Conservation (phyloP, 2,113 vertebrate genomes). For the Festucalex cinctus region DNA sequence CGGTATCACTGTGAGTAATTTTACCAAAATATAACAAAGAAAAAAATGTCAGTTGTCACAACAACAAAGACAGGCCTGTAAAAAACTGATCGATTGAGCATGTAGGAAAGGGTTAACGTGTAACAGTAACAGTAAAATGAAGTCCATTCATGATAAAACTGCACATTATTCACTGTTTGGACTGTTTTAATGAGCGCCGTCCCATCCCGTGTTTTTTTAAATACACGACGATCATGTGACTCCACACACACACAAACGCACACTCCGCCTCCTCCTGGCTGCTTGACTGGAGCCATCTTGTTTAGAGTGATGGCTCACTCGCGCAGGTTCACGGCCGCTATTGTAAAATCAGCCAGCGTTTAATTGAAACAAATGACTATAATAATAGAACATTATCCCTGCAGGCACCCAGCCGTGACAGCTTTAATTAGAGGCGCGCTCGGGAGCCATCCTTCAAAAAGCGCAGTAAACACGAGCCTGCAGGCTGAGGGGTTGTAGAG, state of each 20-base stretch:
- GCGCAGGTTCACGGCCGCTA: conserved; percentile 96
- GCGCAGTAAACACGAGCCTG: conserved; percentile 73
- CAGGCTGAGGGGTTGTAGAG: conserved; percentile 46
- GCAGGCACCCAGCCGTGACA: conserved; percentile 92
- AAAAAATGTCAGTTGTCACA: no score
- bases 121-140: conserved; percentile 1
- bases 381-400: conserved; percentile 99
- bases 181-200: not conserved
- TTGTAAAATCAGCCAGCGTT: conserved; percentile 99
- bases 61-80: not conserved
- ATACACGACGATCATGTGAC: conserved; percentile 28
- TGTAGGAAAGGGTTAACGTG: not conserved
- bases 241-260: not conserved
- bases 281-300: conserved; percentile 90
- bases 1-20: no score
- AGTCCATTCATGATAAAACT: not conserved
- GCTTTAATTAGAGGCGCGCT: conserved; percentile 98
- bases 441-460: conserved; percentile 93
- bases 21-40: no score
- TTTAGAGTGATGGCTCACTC: conserved; percentile 93
- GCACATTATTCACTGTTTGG: not conserved
- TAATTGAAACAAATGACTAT: conserved; percentile 99
- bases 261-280: conserved; percentile 31
- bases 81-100: no score
- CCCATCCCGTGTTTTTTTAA: conserved; percentile 16